Evolutionary conservation across 92 coral and sea anemone species (phyloP).

Genomic region (Phenganax subtilis): DNA sequence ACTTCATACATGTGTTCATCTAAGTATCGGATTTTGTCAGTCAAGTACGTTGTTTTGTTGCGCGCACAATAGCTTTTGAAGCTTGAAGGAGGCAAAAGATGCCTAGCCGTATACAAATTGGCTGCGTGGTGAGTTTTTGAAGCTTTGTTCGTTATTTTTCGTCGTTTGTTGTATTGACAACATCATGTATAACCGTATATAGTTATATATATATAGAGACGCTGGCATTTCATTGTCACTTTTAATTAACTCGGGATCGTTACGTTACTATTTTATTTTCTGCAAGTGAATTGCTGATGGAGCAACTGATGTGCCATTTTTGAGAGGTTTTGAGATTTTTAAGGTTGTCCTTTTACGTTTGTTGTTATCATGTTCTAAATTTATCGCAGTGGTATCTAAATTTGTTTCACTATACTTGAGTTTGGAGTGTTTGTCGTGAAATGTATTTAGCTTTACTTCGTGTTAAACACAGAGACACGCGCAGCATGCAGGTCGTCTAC

Average conservation of each 20-base stretch:
- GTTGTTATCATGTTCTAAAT: neutral
- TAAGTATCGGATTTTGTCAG: neutral
- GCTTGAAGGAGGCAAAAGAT: neutral
- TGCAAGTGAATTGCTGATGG: neutral
- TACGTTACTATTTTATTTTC: neutral
- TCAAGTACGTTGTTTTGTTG: conserved; percentile 13
- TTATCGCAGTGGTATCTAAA: neutral
- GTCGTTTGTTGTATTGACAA: neutral
- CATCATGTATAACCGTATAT: neutral
- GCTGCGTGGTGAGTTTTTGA: conserved; percentile 5
- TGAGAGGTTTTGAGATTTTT: neutral
- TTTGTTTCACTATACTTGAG: neutral
- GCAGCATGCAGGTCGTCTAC: neutral
- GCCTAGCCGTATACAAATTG: conserved; percentile 10
- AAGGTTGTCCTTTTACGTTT: neutral
- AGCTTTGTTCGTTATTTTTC: neutral
- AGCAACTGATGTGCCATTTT: neutral
- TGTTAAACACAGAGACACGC: neutral
- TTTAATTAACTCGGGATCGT: neutral
- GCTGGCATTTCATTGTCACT: neutral
- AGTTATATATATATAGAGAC: conserved; percentile 1
- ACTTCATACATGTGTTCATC: neutral
- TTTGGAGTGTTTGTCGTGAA: neutral
- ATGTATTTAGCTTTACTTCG: neutral
- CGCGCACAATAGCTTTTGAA: neutral